These are phyloP conservation scores for Felis chaus DNA, from an alignment of 2,113 vertebrate genomes.

Conservation along the genomic window DNA sequence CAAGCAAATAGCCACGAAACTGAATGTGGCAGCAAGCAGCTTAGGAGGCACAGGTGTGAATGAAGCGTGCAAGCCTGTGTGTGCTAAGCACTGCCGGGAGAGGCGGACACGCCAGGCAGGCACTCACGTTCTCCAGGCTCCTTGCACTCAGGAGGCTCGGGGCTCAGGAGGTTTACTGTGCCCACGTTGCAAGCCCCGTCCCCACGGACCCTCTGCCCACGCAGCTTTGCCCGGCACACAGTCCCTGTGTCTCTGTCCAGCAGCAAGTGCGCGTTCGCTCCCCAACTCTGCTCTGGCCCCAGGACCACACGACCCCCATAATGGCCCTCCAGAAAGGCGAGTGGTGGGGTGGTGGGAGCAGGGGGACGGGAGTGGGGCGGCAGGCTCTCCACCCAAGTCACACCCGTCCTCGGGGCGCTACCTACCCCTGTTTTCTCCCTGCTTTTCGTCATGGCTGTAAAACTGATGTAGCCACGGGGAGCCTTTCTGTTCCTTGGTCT, in stretches of 20 bases:
- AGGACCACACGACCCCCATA: not conserved
- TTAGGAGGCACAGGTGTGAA: not conserved
- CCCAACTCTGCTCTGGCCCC: not conserved
- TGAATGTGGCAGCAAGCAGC: no score
- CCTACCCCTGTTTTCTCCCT: not conserved
- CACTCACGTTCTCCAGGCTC: not conserved
- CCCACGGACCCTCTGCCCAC: not conserved
- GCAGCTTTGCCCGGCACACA: not conserved
- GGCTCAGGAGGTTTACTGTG: no score
- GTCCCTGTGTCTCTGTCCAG: not conserved
- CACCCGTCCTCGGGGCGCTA: fast-evolving
- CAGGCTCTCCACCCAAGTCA: no score
- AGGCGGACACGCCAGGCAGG: fast-evolving
- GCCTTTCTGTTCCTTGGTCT: not conserved
- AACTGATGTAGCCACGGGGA: no score
- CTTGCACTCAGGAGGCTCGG: fast-evolving
- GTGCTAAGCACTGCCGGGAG: not conserved
- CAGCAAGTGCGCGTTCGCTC: not conserved
- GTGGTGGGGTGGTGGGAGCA: not conserved
- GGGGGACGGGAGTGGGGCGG: fast-evolving
- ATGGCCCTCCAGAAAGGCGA: not conserved
- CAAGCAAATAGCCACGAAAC: not conserved
- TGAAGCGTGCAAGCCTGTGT: not conserved
- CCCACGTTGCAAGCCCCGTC: no score
- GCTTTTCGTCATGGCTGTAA: no score